These are phyloP conservation scores for Entomyzon cyanotis DNA, from an alignment of 2,113 vertebrate genomes.

Conservation along the genomic window DNA sequence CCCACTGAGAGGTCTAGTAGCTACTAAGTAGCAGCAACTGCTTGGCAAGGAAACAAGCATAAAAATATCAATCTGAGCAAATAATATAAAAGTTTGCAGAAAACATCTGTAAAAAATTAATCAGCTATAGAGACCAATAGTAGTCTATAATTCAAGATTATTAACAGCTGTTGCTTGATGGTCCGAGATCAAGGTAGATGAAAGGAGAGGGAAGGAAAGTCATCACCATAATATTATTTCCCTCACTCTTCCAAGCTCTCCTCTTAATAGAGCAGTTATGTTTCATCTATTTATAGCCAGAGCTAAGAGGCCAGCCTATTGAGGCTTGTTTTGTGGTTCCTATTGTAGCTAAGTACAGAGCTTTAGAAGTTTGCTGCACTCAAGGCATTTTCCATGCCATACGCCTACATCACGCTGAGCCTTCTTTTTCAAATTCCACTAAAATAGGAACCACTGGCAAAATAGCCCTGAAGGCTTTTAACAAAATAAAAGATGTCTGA, in stretches of 20 bases:
- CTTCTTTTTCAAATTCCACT: neutral
- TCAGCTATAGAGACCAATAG: neutral
- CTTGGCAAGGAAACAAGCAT: neutral
- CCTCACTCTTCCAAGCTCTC: neutral
- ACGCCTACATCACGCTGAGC: neutral
- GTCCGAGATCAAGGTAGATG: neutral
- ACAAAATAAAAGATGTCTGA: neutral
- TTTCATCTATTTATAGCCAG: neutral
- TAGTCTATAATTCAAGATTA: neutral
- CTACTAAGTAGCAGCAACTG: neutral
- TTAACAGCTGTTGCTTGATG: neutral
- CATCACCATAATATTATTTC: neutral
- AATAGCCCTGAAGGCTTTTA: accelerated
- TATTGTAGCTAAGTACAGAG: neutral
- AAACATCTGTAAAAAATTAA: neutral
- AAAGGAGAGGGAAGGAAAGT: neutral
- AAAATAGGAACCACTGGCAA: neutral
- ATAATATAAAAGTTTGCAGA: neutral
- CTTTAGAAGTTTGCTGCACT: neutral
- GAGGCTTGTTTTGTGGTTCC: neutral
- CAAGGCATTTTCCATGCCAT: neutral
- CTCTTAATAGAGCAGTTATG: neutral
- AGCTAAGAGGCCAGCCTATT: neutral
- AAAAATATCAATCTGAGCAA: neutral
- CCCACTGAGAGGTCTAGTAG: neutral